phyloP scores from a whole-genome alignment of 2,888 invertebrate genomes.

The Tipula vernalis region DNA sequence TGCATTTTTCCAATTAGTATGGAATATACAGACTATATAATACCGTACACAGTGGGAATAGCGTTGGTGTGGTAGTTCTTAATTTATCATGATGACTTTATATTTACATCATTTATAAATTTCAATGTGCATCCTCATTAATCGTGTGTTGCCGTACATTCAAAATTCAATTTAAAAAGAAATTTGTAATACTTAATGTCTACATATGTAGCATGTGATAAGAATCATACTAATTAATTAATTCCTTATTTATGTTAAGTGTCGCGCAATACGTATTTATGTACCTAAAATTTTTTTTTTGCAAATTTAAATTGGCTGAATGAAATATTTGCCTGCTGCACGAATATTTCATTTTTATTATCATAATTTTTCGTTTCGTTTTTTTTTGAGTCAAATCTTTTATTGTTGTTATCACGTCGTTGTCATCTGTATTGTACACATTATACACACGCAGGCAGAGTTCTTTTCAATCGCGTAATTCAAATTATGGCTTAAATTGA shows the following conservation, averaged over 20 bases:
- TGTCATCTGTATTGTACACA: neutral
- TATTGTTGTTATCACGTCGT: neutral
- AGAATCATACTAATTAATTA: neutral
- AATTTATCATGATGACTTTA: neutral
- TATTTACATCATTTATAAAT: neutral
- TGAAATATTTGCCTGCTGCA: neutral
- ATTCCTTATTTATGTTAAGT: neutral
- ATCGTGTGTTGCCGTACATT: neutral
- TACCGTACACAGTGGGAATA: neutral
- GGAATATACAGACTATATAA: neutral
- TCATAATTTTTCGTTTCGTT: neutral
- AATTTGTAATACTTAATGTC: neutral
- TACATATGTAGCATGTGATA: neutral
- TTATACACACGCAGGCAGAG: neutral
- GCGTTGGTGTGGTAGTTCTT: neutral
- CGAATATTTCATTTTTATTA: neutral
- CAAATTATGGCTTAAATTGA: neutral
- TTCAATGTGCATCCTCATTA: neutral
- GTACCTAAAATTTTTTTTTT: neutral
- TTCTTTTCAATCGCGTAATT: neutral
- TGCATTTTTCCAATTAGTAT: neutral
- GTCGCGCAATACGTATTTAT: neutral
- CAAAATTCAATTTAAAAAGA: neutral
- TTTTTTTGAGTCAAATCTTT: neutral
- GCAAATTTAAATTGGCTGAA: neutral